Base-by-base conservation (phyloP, 2,797 vertebrate genomes). In the Schizothorax lantsangensis region DNA sequence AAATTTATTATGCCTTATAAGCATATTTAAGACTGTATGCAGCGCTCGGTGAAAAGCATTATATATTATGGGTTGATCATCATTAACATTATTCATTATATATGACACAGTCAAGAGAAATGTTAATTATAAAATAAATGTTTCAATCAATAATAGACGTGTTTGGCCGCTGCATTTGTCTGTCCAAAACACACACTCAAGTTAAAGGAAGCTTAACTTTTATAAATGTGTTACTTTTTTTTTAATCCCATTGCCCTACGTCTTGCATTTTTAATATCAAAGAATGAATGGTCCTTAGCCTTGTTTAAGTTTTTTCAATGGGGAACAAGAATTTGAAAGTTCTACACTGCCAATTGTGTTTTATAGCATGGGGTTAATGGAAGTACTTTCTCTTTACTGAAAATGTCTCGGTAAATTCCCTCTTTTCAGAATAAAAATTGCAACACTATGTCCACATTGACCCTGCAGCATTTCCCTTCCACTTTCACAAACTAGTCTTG, bases 341-440 rank as follows among this genome's bases (percentile, higher is more conserved):
- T 77, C 8, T 77, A 43, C 40, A 6, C 49, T 72, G 33, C 47
- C 64, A 38, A 0, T 36, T 72, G 36, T 57, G 82, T 66, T 77
- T 77, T 83, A 10, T 52, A 33, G n/a, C 30, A 40, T 75, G 15
- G 30, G 59, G 57, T 38, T 26, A 52, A 47, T 36, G 7, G 23
- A 49, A 66, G 47, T 8, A 66, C 40, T 80, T 80, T 66, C n/a
- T 66, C 38, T 64, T 75, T 75, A 43, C 71, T 47, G 26, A 47
- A 64, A 75, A 47, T 83, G 6, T 45, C 71, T 74, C 7, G 0
- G 52, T 64, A n/a, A 57, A 19, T 64, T 84, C 43, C 57, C 40
- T 66, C 12, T 4, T 64, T 49, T 64, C 14, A 84, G 40, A 49
- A 47, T 49, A 1, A 59, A 64, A 45, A 33, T 15, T 5, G 36